Evolutionary conservation across 2,888 invertebrate genomes (phyloP), one percentile per base, ranked within the genome.

Genomic region (Rambutsinella grinnellia): DNA sequence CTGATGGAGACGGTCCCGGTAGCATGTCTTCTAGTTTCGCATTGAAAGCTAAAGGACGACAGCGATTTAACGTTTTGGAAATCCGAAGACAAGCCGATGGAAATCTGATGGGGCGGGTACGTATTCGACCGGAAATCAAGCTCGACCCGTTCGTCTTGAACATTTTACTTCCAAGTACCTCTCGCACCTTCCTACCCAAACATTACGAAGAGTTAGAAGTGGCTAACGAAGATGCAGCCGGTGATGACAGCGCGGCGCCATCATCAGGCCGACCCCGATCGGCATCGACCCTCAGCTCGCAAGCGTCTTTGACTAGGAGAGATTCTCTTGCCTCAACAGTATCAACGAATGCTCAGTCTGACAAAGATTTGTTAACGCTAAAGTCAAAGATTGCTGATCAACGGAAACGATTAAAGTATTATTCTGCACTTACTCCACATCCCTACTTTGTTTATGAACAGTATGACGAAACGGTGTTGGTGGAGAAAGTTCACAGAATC

Each of bases 21-120:
- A 28, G 54, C 49, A 76, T 26, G 72, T 70, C 54, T 21, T 70
- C 72, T 47, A 80, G 72, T 49, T 81, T 80, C 69, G 76, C 81
- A 5, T 58, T 93, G 17, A 92, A 92, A 86, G 93, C 94, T 0
- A 91, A 91, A 85, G 94, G 93, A 0, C 87, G 94, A 60, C 94
- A 94, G 85, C 88, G 94, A 76, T 94, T 94, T 85, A 88, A 89
- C 84, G 87, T 93, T 57, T 83, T 91, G 1, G 87, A 88, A 49
- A 87, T 86, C 5, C 85, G 86, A 72, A 82, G 87, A 28, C 87
- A 87, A 68, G 83, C 86, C 8, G 87, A 88, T 78, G 89, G 88
- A 86, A 88, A 85, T 81, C 80, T 82, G 36, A 87, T 89, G 83
- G 91, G 90, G 2, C 89, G 89, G 81, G 92, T 93, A 0, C 89